Evolutionary conservation across 2,113 vertebrate genomes (phyloP).

Genomic region (Pipa parva): DNA sequence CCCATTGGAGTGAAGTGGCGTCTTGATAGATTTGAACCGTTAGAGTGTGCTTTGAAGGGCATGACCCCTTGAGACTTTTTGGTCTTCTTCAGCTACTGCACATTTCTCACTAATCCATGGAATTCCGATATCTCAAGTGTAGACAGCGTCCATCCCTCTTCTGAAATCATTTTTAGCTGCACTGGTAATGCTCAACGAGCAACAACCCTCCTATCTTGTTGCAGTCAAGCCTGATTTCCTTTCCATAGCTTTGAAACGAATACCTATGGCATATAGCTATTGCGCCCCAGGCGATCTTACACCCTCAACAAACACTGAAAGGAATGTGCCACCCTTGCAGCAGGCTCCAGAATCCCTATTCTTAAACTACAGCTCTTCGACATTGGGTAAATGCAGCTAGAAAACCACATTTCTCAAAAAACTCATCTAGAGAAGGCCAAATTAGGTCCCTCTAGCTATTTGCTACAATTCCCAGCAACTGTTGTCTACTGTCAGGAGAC

Average conservation of each 20-base stretch:
- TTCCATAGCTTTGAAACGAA: background rate
- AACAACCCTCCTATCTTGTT: background rate
- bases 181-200: background rate
- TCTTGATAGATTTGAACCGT: conserved; percentile 29
- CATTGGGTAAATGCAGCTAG: too few relatives aligned
- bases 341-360: background rate
- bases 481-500: too few relatives aligned
- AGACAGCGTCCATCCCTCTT: background rate
- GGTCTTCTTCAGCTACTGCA: conserved; percentile 19
- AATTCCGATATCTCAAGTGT: conserved; percentile 25
- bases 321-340: background rate
- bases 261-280: background rate
- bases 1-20: background rate
- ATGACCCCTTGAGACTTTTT: conserved; percentile 7
- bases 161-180: conserved; percentile 12
- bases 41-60: conserved; percentile 15
- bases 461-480: too few relatives aligned
- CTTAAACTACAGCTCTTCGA: too few relatives aligned
- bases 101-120: conserved; percentile 37
- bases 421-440: too few relatives aligned
- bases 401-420: too few relatives aligned
- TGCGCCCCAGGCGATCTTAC: background rate
- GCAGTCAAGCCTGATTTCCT: background rate
- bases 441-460: too few relatives aligned
- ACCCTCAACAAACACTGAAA: background rate